These are phyloP conservation scores for Odontomyia ornata DNA, from an alignment of 2,888 invertebrate species.

Conservation along the genomic window DNA sequence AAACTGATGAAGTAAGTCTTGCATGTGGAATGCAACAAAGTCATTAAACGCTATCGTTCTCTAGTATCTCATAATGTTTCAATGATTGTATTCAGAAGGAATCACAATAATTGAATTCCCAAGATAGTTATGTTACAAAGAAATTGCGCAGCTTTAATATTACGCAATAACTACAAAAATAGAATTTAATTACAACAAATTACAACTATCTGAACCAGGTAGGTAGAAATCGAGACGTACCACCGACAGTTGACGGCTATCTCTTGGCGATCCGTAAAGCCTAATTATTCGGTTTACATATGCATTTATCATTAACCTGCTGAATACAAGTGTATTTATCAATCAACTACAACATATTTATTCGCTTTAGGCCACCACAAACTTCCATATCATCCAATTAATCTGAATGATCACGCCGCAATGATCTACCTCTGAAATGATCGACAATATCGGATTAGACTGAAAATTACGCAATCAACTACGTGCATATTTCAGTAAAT, in stretches of 20 bases:
- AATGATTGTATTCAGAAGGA: conserved; percentile 26
- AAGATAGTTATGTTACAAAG: conserved; percentile 4
- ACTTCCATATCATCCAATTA: conserved; percentile 39
- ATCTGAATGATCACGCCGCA: conserved; percentile 36
- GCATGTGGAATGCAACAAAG: too few species aligned
- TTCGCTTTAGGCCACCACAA: conserved; percentile 5
- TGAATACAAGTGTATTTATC: not conserved
- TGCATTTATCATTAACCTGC: conserved; percentile 10
- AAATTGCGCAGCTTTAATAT: not conserved
- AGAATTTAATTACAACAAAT: conserved; percentile 35
- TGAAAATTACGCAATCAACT: conserved; percentile 41
- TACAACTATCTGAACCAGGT: not conserved
- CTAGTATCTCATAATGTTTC: conserved; percentile 18
- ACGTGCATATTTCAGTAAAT: conserved; percentile 23
- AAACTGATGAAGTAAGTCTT: too few species aligned
- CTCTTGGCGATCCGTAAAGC: not conserved
- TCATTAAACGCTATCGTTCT: not conserved
- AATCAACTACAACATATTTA: too few species aligned
- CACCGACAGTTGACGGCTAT: not conserved
- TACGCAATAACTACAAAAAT: conserved; percentile 22
- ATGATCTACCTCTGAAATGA: not conserved
- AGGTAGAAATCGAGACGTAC: not conserved
- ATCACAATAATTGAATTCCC: conserved; percentile 6
- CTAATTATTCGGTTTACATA: conserved; percentile 1
- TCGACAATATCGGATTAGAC: conserved; percentile 33